phyloP scores from a whole-genome alignment of 2,888 invertebrate genomes.

The Hirtodrosophila confusa region DNA sequence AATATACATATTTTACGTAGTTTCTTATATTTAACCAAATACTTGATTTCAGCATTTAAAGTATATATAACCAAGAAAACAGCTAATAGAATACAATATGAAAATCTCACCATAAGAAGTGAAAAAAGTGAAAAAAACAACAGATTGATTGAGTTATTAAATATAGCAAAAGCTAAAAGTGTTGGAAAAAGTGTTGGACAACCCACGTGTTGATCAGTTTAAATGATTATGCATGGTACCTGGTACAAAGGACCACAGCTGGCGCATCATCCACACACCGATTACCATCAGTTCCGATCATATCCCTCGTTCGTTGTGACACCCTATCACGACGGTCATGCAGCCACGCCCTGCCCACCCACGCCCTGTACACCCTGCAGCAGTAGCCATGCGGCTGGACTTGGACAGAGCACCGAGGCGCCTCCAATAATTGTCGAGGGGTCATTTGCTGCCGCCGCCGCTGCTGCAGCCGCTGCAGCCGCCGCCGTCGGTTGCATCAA shows the following conservation, averaged over 20 bases:
- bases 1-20: too few species aligned
- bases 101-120: not conserved
- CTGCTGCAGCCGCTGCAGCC: slow-evolving; percentile 54
- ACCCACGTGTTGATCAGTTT: slow-evolving; percentile 49
- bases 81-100: slow-evolving; percentile 2
- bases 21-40: too few species aligned
- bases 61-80: not conserved
- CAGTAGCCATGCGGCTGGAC: slow-evolving; percentile 46
- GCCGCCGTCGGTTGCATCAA: slow-evolving; percentile 46
- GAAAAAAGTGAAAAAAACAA: slow-evolving; percentile 1
- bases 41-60: not conserved
- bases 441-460: slow-evolving; percentile 69
- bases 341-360: slow-evolving; percentile 56
- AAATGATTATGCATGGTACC: slow-evolving; percentile 84
- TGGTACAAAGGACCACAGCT: slow-evolving; percentile 84
- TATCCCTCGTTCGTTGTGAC: slow-evolving; percentile 83
- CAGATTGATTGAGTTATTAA: not conserved
- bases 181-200: slow-evolving; percentile 26
- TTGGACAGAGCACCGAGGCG: slow-evolving; percentile 49
- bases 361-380: slow-evolving; percentile 60
- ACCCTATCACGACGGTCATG: slow-evolving; percentile 79
- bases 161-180: slow-evolving; percentile 1
- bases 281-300: slow-evolving; percentile 82
- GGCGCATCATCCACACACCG: slow-evolving; percentile 80
- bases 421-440: slow-evolving; percentile 77